Conservation (phyloP, 53 echinoderm and acorn worm species). For the Arbacia lixula region DNA sequence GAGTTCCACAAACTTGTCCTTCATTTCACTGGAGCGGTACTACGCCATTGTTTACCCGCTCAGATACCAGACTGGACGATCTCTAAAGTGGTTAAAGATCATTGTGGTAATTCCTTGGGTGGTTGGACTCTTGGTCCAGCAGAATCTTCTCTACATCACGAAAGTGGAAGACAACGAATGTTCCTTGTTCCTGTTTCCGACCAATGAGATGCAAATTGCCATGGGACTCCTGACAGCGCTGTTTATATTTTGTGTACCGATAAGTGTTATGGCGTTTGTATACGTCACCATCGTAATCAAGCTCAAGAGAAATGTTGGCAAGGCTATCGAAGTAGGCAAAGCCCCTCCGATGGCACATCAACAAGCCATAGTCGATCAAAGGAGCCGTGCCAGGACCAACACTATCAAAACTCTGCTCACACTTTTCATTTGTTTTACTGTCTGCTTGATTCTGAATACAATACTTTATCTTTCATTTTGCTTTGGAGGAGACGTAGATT, state of each 20-base stretch:
- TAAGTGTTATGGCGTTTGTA: conserved; percentile 14
- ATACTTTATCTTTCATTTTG: conserved; percentile 6
- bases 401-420: conserved; percentile 17
- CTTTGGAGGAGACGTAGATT: background rate
- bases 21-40: conserved; percentile 37
- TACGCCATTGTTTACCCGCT: conserved; percentile 27
- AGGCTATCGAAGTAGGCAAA: too few species aligned
- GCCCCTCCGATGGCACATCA: too few species aligned
- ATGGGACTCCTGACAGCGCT: background rate
- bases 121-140: background rate
- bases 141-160: conserved; percentile 3
- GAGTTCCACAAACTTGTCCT: conserved; percentile 11
- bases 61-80: background rate
- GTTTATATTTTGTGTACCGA: background rate
- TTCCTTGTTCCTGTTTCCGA: background rate
- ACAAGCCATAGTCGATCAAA: too few species aligned
- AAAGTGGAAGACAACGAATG: background rate
- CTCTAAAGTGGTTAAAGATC: background rate
- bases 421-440: conserved; percentile 15
- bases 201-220: background rate
- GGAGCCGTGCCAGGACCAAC: conserved; percentile 22
- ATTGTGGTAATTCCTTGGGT: conserved; percentile 15
- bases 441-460: conserved; percentile 47
- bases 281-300: conserved; percentile 1
- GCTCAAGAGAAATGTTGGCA: background rate